Evolutionary conservation across 2,888 invertebrate genomes (phyloP).

Genomic region (Acanthosepion esculentum): DNA sequence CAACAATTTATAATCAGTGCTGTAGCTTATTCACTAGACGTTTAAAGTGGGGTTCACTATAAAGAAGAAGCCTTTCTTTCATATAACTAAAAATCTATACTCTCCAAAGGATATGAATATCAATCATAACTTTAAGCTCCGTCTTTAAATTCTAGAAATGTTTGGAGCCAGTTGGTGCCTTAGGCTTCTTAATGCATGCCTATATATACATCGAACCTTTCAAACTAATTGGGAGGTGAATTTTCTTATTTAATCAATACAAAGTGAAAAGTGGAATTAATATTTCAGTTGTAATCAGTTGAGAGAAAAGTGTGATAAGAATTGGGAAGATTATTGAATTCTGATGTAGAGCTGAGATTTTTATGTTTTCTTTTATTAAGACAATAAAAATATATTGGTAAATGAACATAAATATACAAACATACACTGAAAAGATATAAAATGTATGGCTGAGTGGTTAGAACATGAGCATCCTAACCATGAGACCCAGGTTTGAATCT

Average conservation of each 20-base stretch:
- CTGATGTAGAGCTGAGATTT: not conserved
- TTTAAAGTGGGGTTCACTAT: no score
- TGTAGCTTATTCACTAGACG: no score
- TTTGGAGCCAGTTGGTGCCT: not conserved
- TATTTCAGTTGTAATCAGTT: not conserved
- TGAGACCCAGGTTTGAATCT: no score
- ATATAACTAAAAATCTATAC: no score
- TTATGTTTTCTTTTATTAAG: not conserved
- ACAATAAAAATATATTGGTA: not conserved
- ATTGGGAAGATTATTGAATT: not conserved
- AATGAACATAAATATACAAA: not conserved
- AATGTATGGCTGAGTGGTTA: no score
- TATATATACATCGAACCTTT: not conserved
- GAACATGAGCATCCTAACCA: no score
- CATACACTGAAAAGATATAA: not conserved
- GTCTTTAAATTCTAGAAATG: not conserved
- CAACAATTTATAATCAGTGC: no score
- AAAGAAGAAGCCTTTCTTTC: no score
- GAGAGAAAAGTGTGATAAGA: not conserved
- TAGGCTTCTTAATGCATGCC: not conserved
- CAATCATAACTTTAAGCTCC: no score
- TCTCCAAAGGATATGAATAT: no score
- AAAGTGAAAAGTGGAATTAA: not conserved
- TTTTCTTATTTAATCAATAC: not conserved
- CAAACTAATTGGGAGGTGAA: not conserved